Conservation (phyloP, 2,888 invertebrate species). For the Tetragonisca angustula region DNA sequence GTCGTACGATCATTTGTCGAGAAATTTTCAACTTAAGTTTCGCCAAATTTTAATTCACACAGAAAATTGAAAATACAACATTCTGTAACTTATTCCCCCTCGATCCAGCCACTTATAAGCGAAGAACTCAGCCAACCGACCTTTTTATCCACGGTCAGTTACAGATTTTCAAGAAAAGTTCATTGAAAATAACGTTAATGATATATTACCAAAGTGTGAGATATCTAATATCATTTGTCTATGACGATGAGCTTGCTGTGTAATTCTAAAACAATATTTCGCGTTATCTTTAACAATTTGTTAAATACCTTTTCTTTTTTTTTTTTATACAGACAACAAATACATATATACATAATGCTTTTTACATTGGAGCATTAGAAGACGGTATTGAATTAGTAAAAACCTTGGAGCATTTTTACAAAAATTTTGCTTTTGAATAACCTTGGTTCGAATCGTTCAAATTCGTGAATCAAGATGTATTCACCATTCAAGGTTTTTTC, state of each 20-base stretch:
- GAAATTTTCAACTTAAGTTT: background rate
- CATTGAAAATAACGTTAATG: background rate
- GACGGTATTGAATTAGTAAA: slow-evolving; percentile 1
- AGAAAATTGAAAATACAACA: background rate
- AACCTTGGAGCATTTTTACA: background rate
- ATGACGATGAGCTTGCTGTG: background rate
- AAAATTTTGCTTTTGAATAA: background rate
- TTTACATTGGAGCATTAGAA: slow-evolving; percentile 2
- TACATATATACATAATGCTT: slow-evolving; percentile 20
- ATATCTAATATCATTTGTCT: background rate
- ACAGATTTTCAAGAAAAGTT: background rate
- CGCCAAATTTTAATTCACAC: background rate
- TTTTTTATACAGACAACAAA: slow-evolving; percentile 16
- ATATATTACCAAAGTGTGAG: background rate
- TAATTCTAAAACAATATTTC: background rate
- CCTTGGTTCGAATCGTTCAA: background rate
- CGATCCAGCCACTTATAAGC: background rate
- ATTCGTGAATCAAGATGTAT: background rate
- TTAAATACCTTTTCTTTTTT: slow-evolving; percentile 16
- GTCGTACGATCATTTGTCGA: background rate
- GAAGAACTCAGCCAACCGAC: too few species aligned
- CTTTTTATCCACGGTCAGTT: background rate
- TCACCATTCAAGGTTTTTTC: background rate
- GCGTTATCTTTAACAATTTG: background rate
- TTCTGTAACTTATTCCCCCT: background rate